Evolutionary conservation across 1,140 invertebrate genomes (phyloP).

Genomic region (Zaprionus tsacasi): DNA sequence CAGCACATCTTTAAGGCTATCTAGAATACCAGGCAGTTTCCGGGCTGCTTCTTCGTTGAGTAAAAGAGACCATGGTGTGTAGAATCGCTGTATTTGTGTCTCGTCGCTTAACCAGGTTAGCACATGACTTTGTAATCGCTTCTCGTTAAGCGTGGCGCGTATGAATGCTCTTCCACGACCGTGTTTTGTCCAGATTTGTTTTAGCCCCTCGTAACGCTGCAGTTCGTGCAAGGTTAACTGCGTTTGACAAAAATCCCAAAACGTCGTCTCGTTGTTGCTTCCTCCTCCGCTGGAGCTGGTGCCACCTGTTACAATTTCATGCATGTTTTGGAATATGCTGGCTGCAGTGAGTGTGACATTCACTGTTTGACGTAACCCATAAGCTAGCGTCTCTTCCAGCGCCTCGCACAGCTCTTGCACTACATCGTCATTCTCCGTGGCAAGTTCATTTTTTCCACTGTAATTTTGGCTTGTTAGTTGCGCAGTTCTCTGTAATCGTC

Average conservation of each 20-base stretch:
- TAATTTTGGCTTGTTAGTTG: conserved; percentile 90
- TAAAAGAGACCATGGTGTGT: conserved; percentile 92
- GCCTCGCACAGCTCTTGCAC: conserved; percentile 86
- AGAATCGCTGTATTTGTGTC: conserved; percentile 86
- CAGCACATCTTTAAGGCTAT: conserved; percentile 91
- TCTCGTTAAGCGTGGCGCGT: conserved; percentile 92
- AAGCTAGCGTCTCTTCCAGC: conserved; percentile 87
- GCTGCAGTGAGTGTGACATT: conserved; percentile 53
- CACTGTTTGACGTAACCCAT: conserved; percentile 86
- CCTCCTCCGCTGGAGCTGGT: conserved; percentile 18
- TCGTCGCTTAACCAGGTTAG: conserved; percentile 88
- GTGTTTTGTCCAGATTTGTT: conserved; percentile 90
- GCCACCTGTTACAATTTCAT: conserved; percentile 73
- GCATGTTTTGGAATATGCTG: conserved; percentile 75
- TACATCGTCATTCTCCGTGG: conserved; percentile 90
- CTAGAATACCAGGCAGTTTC: conserved; percentile 91
- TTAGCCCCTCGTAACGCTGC: conserved; percentile 90
- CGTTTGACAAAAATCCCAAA: conserved; percentile 88
- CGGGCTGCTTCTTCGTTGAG: conserved; percentile 89
- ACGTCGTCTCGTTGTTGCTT: conserved; percentile 52
- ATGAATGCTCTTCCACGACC: conserved; percentile 93
- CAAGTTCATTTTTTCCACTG: conserved; percentile 91
- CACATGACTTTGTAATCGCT: conserved; percentile 91
- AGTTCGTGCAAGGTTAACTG: conserved; percentile 92
- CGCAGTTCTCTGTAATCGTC: conserved; percentile 85